Evolutionary conservation across 1,140 invertebrate species (phyloP).

Genomic region (Achroia grisella): DNA sequence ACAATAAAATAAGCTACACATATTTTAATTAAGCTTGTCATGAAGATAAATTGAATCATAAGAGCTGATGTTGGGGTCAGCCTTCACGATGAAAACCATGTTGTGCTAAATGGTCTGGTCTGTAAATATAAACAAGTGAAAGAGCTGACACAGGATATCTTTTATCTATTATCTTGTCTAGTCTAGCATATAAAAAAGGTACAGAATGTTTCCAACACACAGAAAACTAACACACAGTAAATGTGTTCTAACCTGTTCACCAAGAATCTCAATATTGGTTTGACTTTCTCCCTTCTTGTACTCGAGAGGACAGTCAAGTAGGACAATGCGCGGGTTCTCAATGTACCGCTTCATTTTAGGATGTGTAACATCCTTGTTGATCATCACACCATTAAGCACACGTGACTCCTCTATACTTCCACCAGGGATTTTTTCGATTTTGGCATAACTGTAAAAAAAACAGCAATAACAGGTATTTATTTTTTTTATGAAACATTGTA

Average conservation of each 20-base stretch:
- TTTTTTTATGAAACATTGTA: no score
- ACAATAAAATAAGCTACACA: no score
- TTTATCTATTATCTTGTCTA: no score
- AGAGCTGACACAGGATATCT: no score
- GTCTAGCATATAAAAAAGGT: no score
- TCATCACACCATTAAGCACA: conserved; percentile 97
- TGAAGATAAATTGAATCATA: no score
- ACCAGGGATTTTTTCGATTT: conserved; percentile 98
- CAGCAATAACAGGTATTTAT: conserved; percentile 2
- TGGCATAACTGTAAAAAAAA: conserved; percentile 84
- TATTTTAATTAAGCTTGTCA: no score
- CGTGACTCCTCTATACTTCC: conserved; percentile 95
- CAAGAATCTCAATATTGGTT: conserved; percentile 97
- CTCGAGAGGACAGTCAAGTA: conserved; percentile 97
- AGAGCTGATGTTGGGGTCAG: no score
- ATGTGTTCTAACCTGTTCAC: conserved; percentile 79
- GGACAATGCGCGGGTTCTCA: conserved; percentile 95
- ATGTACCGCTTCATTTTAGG: conserved; percentile 97
- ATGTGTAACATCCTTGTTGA: conserved; percentile 99
- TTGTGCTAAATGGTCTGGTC: no score
- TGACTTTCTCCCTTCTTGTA: conserved; percentile 99
- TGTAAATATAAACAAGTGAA: no score
- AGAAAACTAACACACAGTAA: not conserved
- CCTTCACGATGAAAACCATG: no score
- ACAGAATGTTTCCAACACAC: no score